phyloP scores from a whole-genome alignment of 2,797 vertebrate genomes.

The Acomys russatus region DNA sequence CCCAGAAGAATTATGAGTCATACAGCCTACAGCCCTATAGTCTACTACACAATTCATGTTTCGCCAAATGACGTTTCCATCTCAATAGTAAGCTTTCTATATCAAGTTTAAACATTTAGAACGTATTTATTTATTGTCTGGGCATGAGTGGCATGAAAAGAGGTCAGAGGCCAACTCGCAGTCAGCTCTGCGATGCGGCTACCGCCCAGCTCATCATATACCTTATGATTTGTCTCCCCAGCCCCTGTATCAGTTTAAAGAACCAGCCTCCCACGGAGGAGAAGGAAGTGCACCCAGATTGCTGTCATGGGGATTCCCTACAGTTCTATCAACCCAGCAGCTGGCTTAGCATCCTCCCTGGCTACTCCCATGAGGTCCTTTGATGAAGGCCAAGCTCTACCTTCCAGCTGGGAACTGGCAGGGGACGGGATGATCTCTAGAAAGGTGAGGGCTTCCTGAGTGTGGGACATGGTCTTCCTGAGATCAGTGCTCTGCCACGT shows the following conservation, averaged over 20 bases:
- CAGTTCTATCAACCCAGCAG: background rate
- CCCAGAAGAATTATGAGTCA: background rate
- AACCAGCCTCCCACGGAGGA: background rate
- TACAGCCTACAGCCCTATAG: background rate
- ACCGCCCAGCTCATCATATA: background rate
- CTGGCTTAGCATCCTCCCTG: background rate
- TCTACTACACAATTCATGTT: background rate
- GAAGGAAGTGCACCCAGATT: background rate
- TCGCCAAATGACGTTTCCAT: background rate
- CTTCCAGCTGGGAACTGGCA: background rate
- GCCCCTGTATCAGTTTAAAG: background rate
- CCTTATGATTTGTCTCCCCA: background rate
- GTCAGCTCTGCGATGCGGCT: background rate
- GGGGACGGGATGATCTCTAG: background rate
- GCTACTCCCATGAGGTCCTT: background rate
- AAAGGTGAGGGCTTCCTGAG: background rate
- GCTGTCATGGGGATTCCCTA: background rate
- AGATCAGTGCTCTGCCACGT: background rate
- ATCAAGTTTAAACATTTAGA: background rate
- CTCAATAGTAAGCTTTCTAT: background rate
- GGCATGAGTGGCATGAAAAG: background rate
- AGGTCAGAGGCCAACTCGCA: background rate
- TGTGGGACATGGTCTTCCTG: background rate
- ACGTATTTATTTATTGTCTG: background rate
- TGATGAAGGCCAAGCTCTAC: conserved; percentile 1